Evolutionary conservation across 1,140 invertebrate genomes (phyloP).

Genomic region (Sycobia sp.): DNA sequence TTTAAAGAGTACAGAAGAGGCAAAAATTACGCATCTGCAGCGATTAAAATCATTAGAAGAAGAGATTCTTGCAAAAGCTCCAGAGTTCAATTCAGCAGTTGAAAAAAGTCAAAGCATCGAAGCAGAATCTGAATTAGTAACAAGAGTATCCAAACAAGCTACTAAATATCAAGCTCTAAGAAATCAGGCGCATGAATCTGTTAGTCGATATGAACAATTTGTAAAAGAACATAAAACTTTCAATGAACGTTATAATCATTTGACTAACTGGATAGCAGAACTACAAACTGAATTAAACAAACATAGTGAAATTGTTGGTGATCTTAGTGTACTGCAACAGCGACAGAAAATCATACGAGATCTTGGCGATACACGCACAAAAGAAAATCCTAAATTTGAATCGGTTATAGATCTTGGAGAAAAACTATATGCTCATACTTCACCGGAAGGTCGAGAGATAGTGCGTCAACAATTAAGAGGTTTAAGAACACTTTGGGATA

Average conservation of each 20-base stretch:
- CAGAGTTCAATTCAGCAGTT: slow-evolving; percentile 73
- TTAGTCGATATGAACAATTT: slow-evolving; percentile 80
- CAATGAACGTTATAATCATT: slow-evolving; percentile 77
- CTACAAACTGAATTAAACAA: slow-evolving; percentile 76
- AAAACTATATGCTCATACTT: slow-evolving; percentile 89
- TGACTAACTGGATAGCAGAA: slow-evolving; percentile 75
- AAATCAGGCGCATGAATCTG: slow-evolving; percentile 80
- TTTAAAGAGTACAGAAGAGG: slow-evolving; percentile 81
- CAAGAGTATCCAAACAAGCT: slow-evolving; percentile 78
- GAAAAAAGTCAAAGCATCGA: slow-evolving; percentile 76
- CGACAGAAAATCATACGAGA: slow-evolving; percentile 83
- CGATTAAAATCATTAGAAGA: slow-evolving; percentile 77
- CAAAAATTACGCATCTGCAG: slow-evolving; percentile 80
- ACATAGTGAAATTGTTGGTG: slow-evolving; percentile 84
- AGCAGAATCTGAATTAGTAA: slow-evolving; percentile 76
- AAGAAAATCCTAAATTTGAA: slow-evolving; percentile 83
- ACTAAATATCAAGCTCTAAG: slow-evolving; percentile 85
- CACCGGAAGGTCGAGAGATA: slow-evolving; percentile 89
- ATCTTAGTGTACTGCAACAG: slow-evolving; percentile 82
- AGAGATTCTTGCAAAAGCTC: slow-evolving; percentile 74
- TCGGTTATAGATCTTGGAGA: slow-evolving; percentile 87
- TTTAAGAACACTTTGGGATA: slow-evolving; percentile 84
- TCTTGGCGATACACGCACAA: slow-evolving; percentile 78
- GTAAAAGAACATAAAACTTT: slow-evolving; percentile 85
- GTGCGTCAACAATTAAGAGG: slow-evolving; percentile 87